Conservation (phyloP, 2,797 vertebrate genomes). For the Morelia viridis region DNA sequence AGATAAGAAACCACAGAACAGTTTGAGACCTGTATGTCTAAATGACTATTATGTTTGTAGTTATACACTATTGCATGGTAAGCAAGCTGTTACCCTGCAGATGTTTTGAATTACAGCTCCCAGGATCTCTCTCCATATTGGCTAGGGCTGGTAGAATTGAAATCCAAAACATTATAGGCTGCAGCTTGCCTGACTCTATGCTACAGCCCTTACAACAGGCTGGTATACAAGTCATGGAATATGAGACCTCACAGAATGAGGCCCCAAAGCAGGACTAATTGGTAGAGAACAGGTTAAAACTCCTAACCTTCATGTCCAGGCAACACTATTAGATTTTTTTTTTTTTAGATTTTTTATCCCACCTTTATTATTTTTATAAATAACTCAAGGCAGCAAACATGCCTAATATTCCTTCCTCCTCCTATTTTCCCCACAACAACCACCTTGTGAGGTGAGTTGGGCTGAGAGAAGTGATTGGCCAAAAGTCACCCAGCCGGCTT, state of each 20-base stretch:
- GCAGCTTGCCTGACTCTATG: not conserved
- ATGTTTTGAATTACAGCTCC: not conserved
- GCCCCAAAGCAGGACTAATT: not conserved
- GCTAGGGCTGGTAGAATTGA: not conserved
- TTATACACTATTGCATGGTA: not conserved
- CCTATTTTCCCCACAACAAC: too few relatives aligned
- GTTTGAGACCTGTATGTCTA: not conserved
- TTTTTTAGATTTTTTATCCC: too few relatives aligned
- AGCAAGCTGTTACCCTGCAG: not conserved
- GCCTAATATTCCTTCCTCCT: too few relatives aligned
- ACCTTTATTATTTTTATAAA: too few relatives aligned
- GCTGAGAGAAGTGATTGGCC: too few relatives aligned
- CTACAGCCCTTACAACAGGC: not conserved
- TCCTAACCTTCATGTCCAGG: not conserved
- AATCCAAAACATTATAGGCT: not conserved
- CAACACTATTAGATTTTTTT: not conserved
- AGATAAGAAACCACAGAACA: not conserved
- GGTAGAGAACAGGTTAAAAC: not conserved
- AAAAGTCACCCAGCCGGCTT: too few relatives aligned
- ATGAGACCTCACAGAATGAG: not conserved
- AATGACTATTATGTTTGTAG: not conserved
- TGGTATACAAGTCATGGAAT: not conserved
- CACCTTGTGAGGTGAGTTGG: too few relatives aligned
- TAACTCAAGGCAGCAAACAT: too few relatives aligned
- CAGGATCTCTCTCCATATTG: not conserved